phyloP scores from a whole-genome alignment of 92 coral and sea anemone species.

The Siderastrea siderea region DNA sequence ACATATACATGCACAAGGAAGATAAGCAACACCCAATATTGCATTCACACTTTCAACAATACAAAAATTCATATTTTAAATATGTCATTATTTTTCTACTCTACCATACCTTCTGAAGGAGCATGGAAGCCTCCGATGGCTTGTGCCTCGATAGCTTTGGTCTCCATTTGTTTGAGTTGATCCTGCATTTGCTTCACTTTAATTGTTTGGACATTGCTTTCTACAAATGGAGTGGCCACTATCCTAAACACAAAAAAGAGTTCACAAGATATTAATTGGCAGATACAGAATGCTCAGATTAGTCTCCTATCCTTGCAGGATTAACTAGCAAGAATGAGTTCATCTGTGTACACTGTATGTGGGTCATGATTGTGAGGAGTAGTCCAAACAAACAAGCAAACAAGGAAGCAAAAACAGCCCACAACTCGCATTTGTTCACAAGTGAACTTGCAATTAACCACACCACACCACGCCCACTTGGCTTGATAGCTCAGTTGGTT shows the following conservation, averaged over 20 bases:
- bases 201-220: slow-evolving; percentile 46
- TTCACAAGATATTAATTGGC: background rate
- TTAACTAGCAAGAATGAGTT: too few species aligned
- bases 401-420: too few species aligned
- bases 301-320: too few species aligned
- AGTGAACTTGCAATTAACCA: too few species aligned
- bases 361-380: too few species aligned
- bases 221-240: slow-evolving; percentile 76
- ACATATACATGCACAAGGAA: too few species aligned
- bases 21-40: too few species aligned
- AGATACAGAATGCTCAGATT: background rate
- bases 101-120: background rate
- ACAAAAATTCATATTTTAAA: background rate
- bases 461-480: too few species aligned
- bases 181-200: slow-evolving; percentile 72
- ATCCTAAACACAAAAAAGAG: slow-evolving; percentile 25
- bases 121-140: background rate
- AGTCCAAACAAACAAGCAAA: too few species aligned
- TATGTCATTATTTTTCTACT: background rate
- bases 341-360: too few species aligned
- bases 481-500: too few species aligned
- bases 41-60: background rate
- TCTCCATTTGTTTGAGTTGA: slow-evolving; percentile 67
- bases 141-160: slow-evolving; percentile 18
- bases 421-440: too few species aligned